These are phyloP conservation scores for Pristis pectinata DNA, from an alignment of 2,797 vertebrate species.

Conservation along the genomic window DNA sequence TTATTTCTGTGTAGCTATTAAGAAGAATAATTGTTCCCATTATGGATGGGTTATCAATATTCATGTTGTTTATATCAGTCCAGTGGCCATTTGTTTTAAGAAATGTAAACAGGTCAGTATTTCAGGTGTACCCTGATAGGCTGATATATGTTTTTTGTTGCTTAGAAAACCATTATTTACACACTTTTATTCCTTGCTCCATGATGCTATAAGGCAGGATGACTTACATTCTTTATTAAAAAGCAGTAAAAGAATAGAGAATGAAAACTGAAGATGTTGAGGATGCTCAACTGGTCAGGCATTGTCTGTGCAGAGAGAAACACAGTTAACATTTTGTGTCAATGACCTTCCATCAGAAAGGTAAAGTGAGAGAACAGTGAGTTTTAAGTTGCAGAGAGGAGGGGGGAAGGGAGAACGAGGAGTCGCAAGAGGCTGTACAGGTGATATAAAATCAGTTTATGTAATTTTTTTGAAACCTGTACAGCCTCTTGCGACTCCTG, in stretches of 20 bases:
- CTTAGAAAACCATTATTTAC: neutral
- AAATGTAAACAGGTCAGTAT: neutral
- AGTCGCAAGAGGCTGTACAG: no score
- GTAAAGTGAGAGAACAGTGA: no score
- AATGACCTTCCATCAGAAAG: no score
- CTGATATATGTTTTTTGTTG: neutral
- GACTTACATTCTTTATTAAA: neutral
- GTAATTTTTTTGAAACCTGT: no score
- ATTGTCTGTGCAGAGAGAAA: no score
- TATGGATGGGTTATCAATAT: conserved; percentile 9
- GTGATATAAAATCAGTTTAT: no score
- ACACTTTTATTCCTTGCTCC: neutral
- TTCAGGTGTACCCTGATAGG: neutral
- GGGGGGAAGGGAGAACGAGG: no score
- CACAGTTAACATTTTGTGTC: no score
- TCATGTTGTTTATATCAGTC: neutral
- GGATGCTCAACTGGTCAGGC: no score
- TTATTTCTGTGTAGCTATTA: neutral
- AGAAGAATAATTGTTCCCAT: neutral
- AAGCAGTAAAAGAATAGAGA: neutral
- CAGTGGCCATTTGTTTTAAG: neutral
- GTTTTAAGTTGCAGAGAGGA: no score
- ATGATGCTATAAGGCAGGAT: neutral
- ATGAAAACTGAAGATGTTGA: no score
- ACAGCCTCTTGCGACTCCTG: no score